phyloP scores from a whole-genome alignment of 2,797 vertebrate genomes.

The Macropus fuliginosus region DNA sequence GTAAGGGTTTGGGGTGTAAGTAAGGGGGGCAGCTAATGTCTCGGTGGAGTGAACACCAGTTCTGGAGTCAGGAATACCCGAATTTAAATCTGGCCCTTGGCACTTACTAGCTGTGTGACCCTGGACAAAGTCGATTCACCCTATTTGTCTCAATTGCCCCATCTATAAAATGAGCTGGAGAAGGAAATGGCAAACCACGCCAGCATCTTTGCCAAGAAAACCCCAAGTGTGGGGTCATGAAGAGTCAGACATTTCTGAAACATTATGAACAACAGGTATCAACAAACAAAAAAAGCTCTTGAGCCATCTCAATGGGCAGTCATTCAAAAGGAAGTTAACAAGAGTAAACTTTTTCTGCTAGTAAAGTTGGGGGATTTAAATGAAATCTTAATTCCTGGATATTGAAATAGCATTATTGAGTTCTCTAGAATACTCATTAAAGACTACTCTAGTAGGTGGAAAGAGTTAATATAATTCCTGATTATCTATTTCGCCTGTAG shows the following conservation, averaged over 20 bases:
- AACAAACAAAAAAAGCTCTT: background rate
- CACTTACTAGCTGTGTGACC: background rate
- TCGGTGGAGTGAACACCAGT: too few species aligned
- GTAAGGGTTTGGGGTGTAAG: background rate
- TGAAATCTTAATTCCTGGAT: background rate
- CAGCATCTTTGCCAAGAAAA: background rate
- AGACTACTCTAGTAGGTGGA: background rate
- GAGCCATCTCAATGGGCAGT: background rate
- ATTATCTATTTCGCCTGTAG: background rate
- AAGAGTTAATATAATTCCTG: background rate
- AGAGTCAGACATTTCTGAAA: background rate
- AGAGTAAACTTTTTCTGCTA: background rate
- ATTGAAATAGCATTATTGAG: background rate
- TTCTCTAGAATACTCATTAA: constrained; percentile 8
- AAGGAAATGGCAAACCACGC: background rate
- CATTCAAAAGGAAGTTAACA: background rate
- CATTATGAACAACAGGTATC: background rate
- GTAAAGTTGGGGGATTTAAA: background rate
- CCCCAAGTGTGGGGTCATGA: background rate
- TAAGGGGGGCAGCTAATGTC: background rate
- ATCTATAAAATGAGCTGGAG: background rate
- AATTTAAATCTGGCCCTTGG: background rate
- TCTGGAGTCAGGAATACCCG: background rate
- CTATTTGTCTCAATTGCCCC: background rate
- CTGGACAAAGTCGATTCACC: background rate